phyloP scores from a whole-genome alignment of 2,888 invertebrate genomes.

The Phymatocera aterrima region DNA sequence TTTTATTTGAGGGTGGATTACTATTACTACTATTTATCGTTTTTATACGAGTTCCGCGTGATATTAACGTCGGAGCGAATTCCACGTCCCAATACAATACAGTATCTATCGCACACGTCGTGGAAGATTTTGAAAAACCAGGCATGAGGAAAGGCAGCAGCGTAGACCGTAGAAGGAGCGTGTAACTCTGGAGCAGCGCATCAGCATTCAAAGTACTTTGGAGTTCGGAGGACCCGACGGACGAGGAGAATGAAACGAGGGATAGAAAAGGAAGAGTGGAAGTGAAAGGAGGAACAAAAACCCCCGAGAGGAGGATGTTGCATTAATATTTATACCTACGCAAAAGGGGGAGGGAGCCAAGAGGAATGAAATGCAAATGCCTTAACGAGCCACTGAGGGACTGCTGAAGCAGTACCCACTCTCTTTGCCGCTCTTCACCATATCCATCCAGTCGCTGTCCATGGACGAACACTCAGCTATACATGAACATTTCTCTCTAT shows the following conservation, averaged over 20 bases:
- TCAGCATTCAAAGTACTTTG: slow-evolving; percentile 74
- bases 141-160: slow-evolving; percentile 32
- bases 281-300: slow-evolving; percentile 69
- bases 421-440: slow-evolving; percentile 38
- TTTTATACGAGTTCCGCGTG: not conserved
- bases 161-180: slow-evolving; percentile 32
- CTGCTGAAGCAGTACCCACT: slow-evolving; percentile 62
- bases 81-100: not conserved
- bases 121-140: slow-evolving; percentile 30
- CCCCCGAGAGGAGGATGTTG: slow-evolving; percentile 73
- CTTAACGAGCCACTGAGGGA: slow-evolving; percentile 75
- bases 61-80: not conserved
- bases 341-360: slow-evolving; percentile 62
- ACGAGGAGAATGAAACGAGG: slow-evolving; percentile 56
- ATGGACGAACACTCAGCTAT: slow-evolving; percentile 24
- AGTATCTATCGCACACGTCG: too few species aligned
- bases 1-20: not conserved
- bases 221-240: slow-evolving; percentile 41
- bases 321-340: slow-evolving; percentile 74
- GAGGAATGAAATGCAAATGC: slow-evolving; percentile 74
- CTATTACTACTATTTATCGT: too few species aligned
- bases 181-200: slow-evolving; percentile 66
- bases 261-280: slow-evolving; percentile 54
- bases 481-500: slow-evolving; percentile 3
- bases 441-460: not conserved